These are phyloP conservation scores for Nineta flava DNA, from an alignment of 2,888 invertebrate species.

Conservation along the genomic window DNA sequence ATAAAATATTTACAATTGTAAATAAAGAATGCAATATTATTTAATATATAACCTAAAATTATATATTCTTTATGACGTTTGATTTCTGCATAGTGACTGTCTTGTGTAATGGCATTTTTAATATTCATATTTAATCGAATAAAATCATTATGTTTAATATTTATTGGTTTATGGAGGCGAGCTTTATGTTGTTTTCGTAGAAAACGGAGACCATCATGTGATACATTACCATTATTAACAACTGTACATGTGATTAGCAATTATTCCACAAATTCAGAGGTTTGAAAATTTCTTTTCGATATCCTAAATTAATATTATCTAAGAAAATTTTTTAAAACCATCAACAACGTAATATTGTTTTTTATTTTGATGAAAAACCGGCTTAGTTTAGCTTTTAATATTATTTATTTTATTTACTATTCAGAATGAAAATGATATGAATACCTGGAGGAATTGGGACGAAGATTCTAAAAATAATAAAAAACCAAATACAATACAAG, in stretches of 20 bases:
- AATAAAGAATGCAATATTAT: too few species aligned
- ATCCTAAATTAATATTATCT: too few species aligned
- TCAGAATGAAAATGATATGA: slow-evolving; percentile 18
- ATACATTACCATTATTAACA: slow-evolving; percentile 37
- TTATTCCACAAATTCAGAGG: slow-evolving; percentile 11
- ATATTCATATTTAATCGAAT: slow-evolving; percentile 32
- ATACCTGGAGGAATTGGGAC: slow-evolving; percentile 46
- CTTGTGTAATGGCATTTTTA: slow-evolving; percentile 23
- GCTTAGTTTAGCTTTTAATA: not conserved
- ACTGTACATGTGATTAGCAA: slow-evolving; percentile 36
- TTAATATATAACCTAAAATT: too few species aligned
- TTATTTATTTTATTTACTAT: not conserved
- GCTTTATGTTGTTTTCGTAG: slow-evolving; percentile 45
- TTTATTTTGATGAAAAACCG: not conserved
- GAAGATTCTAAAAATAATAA: slow-evolving; percentile 11
- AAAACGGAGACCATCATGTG: slow-evolving; percentile 32
- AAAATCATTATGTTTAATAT: slow-evolving; percentile 35
- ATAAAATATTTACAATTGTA: too few species aligned
- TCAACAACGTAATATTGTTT: too few species aligned
- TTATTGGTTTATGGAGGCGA: slow-evolving; percentile 36
- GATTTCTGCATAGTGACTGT: too few species aligned
- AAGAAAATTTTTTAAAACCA: too few species aligned
- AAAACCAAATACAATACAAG: slow-evolving; percentile 34
- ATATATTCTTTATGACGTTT: too few species aligned
- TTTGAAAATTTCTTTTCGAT: slow-evolving; percentile 1